Evolutionary conservation across 2,888 invertebrate species (phyloP).

Genomic region (Athalia cordata): DNA sequence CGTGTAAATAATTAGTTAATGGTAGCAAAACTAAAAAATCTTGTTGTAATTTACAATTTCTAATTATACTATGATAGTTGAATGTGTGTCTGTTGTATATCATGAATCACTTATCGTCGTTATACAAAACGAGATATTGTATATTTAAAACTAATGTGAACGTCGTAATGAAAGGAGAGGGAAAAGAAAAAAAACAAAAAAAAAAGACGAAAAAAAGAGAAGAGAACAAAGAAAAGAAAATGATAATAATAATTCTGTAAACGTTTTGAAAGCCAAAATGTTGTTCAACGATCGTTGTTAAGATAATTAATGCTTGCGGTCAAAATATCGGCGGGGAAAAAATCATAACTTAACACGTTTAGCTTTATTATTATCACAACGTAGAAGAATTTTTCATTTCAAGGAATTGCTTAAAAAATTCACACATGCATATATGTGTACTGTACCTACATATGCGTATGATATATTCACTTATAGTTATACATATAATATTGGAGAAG

Average conservation of each 20-base stretch:
- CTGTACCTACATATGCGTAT: no score
- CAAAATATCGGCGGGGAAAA: constrained; percentile 39
- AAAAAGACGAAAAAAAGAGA: background rate
- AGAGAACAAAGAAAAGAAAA: constrained; percentile 51
- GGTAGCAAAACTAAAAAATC: constrained; percentile 39
- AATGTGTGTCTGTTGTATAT: constrained; percentile 54
- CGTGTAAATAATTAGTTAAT: constrained; percentile 35
- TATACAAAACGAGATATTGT: constrained; percentile 25
- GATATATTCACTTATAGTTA: no score
- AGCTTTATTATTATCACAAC: constrained; percentile 2
- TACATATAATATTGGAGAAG: no score
- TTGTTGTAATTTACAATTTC: constrained; percentile 42
- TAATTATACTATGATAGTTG: constrained; percentile 44
- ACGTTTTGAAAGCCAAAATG: constrained; percentile 71
- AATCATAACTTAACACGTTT: background rate
- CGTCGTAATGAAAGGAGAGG: constrained; percentile 5
- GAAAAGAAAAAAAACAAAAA: constrained; percentile 1
- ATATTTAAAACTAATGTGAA: constrained; percentile 31
- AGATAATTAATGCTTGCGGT: constrained; percentile 44
- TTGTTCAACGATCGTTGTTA: constrained; percentile 64
- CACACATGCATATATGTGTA: background rate
- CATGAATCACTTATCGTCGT: constrained; percentile 55
- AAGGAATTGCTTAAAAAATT: background rate
- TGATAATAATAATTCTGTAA: constrained; percentile 60
- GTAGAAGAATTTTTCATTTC: constrained; percentile 7